These are phyloP conservation scores for Miltochrista miniata DNA, from an alignment of 2,888 invertebrate genomes.

Conservation along the genomic window DNA sequence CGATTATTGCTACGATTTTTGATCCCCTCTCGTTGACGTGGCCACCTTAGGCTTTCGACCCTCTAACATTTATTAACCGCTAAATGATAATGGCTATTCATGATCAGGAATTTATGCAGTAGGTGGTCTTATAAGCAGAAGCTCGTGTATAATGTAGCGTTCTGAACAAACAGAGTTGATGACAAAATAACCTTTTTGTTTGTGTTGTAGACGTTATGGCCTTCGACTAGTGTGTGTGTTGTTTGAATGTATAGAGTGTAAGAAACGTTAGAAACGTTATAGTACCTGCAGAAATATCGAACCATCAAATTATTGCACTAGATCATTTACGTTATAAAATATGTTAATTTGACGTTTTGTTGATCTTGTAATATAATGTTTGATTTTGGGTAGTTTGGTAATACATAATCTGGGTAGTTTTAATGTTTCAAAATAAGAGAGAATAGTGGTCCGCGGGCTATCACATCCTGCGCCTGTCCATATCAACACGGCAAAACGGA, in stretches of 20 bases:
- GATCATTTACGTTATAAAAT: no score
- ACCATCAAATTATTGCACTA: no score
- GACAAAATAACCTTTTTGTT: constrained; percentile 38
- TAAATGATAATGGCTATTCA: constrained; percentile 71
- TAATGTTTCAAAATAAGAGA: no score
- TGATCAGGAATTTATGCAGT: constrained; percentile 61
- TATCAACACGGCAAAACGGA: no score
- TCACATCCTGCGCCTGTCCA: no score
- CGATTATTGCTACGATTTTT: constrained; percentile 77
- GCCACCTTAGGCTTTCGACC: constrained; percentile 63
- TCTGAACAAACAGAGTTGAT: constrained; percentile 31
- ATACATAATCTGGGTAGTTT: no score
- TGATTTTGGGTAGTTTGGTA: no score
- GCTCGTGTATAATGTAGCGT: constrained; percentile 33
- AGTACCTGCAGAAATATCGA: no score
- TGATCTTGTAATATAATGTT: no score
- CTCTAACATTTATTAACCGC: constrained; percentile 74
- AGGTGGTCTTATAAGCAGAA: constrained; percentile 47
- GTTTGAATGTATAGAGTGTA: background rate
- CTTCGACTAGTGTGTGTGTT: constrained; percentile 28
- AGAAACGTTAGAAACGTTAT: no score
- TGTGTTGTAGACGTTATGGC: constrained; percentile 30
- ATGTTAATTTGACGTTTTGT: no score
- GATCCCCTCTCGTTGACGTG: constrained; percentile 61
- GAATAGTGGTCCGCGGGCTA: no score